Conservation (phyloP, 2,797 vertebrate genomes). For the Rhadinocentrus ornatus region DNA sequence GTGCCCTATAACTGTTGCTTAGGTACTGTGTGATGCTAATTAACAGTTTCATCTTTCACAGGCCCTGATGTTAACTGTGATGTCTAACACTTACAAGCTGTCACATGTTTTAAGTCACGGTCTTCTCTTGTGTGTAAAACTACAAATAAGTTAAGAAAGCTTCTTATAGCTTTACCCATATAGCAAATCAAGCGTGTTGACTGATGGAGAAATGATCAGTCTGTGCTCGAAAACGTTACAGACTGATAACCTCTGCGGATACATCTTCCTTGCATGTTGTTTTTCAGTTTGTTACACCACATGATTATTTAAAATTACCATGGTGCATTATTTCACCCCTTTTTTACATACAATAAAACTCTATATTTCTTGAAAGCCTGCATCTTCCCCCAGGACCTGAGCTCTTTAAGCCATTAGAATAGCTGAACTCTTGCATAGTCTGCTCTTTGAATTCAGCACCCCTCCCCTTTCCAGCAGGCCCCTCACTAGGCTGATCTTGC, state of each 20-base stretch:
- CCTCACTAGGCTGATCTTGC: constrained; percentile 62
- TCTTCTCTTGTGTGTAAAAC: constrained; percentile 11
- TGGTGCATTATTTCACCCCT: constrained; percentile 39
- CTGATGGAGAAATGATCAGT: constrained; percentile 13
- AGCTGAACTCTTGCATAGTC: constrained; percentile 69
- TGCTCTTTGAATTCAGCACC: constrained; percentile 77
- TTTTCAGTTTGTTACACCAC: constrained; percentile 39
- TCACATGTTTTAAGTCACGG: constrained; percentile 31
- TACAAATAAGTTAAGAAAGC: constrained; percentile 18
- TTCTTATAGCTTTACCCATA: neutral
- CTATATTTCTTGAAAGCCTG: constrained; percentile 68
- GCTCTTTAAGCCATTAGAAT: constrained; percentile 75
- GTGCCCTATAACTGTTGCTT: constrained; percentile 59
- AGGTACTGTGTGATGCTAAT: constrained; percentile 68
- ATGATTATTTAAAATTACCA: constrained; percentile 57
- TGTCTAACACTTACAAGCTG: constrained; percentile 34
- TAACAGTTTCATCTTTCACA: constrained; percentile 57
- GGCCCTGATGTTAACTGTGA: constrained; percentile 50
- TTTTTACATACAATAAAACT: constrained; percentile 59
- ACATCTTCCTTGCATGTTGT: constrained; percentile 29
- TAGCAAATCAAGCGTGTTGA: neutral
- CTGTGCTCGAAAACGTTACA: constrained; percentile 51
- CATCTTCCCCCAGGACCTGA: constrained; percentile 59
- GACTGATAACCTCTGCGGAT: constrained; percentile 36
- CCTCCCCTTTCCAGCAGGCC: constrained; percentile 54